Conservation (phyloP, 2,888 invertebrate genomes). For the Paralinhomoeus sp. region DNA sequence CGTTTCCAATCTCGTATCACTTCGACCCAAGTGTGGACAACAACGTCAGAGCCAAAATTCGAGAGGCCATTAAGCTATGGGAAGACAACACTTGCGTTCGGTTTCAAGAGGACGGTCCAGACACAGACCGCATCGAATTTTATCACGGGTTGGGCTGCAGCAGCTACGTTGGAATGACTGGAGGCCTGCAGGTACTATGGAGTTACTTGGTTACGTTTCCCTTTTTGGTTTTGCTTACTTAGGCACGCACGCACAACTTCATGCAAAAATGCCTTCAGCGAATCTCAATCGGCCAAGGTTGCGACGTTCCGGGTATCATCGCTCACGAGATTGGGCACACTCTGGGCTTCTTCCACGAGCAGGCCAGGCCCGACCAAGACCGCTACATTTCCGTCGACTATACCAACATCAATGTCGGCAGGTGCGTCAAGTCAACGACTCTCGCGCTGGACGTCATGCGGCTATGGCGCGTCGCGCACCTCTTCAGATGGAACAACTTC, state of each 20-base stretch:
- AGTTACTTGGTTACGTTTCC: not conserved
- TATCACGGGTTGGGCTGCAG: conserved; percentile 24
- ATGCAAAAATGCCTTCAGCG: no score
- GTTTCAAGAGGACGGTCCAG: conserved; percentile 15
- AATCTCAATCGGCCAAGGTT: conserved; percentile 22
- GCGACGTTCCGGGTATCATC: conserved; percentile 22
- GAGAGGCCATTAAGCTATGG: conserved; percentile 14
- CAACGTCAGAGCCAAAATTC: not conserved
- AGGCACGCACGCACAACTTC: no score
- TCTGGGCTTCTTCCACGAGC: conserved; percentile 21
- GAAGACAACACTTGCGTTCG: conserved; percentile 15
- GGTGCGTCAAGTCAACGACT: not conserved
- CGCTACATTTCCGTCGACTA: conserved; percentile 16
- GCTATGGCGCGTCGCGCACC: no score
- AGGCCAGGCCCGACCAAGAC: conserved; percentile 11
- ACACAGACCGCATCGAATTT: conserved; percentile 20
- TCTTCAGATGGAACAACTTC: conserved; percentile 21
- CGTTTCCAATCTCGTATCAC: conserved; percentile 1
- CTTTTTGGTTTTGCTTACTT: not conserved
- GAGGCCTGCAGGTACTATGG: conserved; percentile 17
- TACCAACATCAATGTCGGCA: conserved; percentile 9
- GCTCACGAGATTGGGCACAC: conserved; percentile 23
- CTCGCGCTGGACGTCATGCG: no score
- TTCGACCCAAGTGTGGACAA: not conserved
- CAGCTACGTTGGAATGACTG: conserved; percentile 19